Evolutionary conservation across 2,888 invertebrate species (phyloP), one percentile per base, ranked within the genome.

Genomic region (Tortrix viridana): DNA sequence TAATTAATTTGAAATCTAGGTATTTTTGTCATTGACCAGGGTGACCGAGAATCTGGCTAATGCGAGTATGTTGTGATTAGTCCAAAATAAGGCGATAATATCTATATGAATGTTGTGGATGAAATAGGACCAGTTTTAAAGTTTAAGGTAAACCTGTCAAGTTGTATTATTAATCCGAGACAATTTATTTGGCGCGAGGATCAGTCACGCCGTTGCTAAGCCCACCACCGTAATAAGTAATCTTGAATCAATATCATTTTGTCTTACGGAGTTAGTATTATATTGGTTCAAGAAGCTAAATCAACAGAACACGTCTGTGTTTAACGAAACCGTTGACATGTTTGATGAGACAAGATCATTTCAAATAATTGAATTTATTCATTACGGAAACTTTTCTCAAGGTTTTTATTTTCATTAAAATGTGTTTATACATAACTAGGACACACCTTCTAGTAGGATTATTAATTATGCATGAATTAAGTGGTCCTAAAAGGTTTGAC

Each of bases 401-500:
- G 20, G 14, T 14, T 46, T 47, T 47, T 2, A 26, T 26, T 26
- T 7, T 26, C 6, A 26, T 26, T 26, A 7, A 14, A 47, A 20
- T 14, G 5, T 20, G 22, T 6, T 46, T 41, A 26, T 7, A 26
- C 26, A 2, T 26, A 7, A 26, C 26, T 20, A 20, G 37, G 16
- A 48, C 57, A 57, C 47, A 37, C 12, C 22, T 38, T 4, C n/a
- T 41, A n/a, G 18, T 22, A 23, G 12, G 12, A 7, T 19, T 19
- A 57, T 26, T 41, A 41, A 48, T 41, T 19, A 57, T 38, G 38
- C 23, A 49, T 49, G 23, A 57, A 12, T 41, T 48, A 38, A 23
- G 37, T 18, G 18, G 22, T 41, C 16, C 18, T 48, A 48, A 49
- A 49, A 49, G 41, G 41, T 41, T 58, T 58, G 26, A 43, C 57